A percentile compares a stretch with the other conserved stretches of the same genome.
phyloP scores from a whole-genome alignment of 2,113 vertebrate species.

The Cephalopterus ornatus region DNA sequence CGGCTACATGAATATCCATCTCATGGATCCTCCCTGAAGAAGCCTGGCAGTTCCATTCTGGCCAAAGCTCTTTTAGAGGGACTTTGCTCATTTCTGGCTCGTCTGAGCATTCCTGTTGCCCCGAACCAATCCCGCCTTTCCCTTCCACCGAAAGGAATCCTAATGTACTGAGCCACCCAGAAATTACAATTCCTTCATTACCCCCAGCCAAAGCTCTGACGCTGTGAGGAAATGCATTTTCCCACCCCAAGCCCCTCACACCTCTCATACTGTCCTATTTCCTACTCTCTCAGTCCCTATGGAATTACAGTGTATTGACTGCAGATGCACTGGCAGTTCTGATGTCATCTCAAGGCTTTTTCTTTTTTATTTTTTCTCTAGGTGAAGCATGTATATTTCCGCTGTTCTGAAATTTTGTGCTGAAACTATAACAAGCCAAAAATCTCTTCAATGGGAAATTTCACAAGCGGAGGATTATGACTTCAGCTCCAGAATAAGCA shows the following conservation, averaged over 20 bases:
- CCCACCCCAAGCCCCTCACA: not conserved
- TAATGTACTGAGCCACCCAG: not conserved
- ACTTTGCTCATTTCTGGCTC: not conserved
- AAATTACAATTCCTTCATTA: not conserved
- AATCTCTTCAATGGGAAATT: conserved; percentile 64
- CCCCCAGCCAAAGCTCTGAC: not conserved
- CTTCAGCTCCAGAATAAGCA: conserved; percentile 64
- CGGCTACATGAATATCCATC: not conserved
- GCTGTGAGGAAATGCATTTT: not conserved
- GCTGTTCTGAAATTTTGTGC: conserved; percentile 25
- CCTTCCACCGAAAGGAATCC: not conserved
- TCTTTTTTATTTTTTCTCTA: not conserved
- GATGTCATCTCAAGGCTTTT: not conserved
- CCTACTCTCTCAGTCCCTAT: not conserved
- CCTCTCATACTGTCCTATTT: not conserved
- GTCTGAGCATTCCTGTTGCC: not conserved
- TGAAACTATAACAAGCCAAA: conserved; percentile 32
- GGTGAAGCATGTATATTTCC: not conserved
- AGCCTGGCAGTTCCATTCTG: not conserved
- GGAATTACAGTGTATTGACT: not conserved
- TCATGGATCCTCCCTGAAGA: not conserved
- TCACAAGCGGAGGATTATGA: conserved; percentile 69
- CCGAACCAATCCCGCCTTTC: not conserved
- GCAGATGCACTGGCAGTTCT: not conserved
- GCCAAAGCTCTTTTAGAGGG: not conserved